Conservation (phyloP, 2,113 vertebrate genomes). For the Platichthys stellatus region DNA sequence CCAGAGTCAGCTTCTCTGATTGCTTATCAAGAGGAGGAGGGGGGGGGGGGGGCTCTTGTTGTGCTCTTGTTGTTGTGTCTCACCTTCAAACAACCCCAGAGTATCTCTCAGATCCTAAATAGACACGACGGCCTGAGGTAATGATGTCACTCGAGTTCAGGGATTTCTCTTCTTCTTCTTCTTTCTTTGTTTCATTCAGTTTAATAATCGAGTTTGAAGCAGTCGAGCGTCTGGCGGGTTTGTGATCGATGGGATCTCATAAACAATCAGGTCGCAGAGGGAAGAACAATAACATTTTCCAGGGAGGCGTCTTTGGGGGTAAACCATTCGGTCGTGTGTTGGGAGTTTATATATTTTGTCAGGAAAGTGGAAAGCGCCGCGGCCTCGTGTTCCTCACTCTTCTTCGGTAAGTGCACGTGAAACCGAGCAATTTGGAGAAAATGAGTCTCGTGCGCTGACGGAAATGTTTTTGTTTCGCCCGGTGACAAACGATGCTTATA, state of each 20-base stretch:
- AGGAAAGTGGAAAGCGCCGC: neutral
- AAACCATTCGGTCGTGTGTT: neutral
- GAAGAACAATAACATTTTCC: neutral
- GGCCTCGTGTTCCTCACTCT: neutral
- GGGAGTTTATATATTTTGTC: neutral
- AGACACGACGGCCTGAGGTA: neutral
- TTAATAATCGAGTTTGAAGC: too few relatives aligned
- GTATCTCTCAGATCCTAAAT: neutral
- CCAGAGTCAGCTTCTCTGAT: conserved; percentile 34
- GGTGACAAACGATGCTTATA: too few relatives aligned
- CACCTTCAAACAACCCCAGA: neutral
- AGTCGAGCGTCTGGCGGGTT: neutral
- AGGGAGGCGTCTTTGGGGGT: neutral
- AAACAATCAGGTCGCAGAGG: neutral
- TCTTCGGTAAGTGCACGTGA: conserved; percentile 35
- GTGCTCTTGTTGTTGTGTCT: conserved; percentile 35
- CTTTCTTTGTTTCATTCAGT: too few relatives aligned
- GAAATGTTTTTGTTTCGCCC: conserved; percentile 4
- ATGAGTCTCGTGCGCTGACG: neutral
- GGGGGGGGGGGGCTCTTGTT: too few relatives aligned
- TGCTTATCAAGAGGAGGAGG: conserved; percentile 28
- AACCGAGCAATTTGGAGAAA: conserved; percentile 39
- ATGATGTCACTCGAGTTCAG: too few relatives aligned
- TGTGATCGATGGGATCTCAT: conserved; percentile 15
- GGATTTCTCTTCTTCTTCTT: too few relatives aligned